Evolutionary conservation across 2,113 vertebrate species (phyloP).

Genomic region (Heterotis niloticus): DNA sequence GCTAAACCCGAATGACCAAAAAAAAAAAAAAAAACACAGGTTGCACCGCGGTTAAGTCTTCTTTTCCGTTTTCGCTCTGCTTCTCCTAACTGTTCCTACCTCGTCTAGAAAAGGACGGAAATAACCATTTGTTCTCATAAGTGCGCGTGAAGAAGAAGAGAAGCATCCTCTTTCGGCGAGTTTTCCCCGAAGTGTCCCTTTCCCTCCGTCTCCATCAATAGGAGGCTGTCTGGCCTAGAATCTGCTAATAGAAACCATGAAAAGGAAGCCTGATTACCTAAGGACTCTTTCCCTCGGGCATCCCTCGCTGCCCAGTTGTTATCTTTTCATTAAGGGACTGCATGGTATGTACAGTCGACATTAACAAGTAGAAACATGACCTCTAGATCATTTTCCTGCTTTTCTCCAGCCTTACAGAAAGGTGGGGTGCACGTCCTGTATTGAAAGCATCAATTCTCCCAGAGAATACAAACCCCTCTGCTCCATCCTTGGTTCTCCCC

Average conservation of each 20-base stretch:
- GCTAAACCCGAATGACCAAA: too few relatives aligned
- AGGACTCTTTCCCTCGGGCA: conserved; percentile 2
- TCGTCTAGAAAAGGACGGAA: not conserved
- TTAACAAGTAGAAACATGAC: conserved; percentile 37
- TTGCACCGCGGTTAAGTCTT: too few relatives aligned
- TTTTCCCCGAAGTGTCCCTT: not conserved
- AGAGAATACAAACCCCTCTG: conserved; percentile 42
- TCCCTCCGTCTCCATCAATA: not conserved
- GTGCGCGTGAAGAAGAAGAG: not conserved
- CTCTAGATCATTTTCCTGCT: conserved; percentile 15
- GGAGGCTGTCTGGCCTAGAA: not conserved
- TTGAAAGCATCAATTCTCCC: conserved; percentile 50
- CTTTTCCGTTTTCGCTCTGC: not conserved
- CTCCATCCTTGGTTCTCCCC: conserved; percentile 42
- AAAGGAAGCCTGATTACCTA: conserved; percentile 10
- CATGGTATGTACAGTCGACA: conserved; percentile 31
- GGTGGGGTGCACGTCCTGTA: conserved; percentile 31
- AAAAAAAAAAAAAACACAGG: too few relatives aligned
- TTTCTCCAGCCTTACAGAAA: conserved; percentile 20
- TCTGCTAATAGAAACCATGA: not conserved
- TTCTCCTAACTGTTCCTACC: not conserved
- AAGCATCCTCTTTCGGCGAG: conserved; percentile 17
- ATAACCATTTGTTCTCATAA: not conserved
- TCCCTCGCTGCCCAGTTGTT: conserved; percentile 20
- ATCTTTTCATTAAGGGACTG: conserved; percentile 37